Evolutionary conservation across 2,797 vertebrate species (phyloP), one percentile per base, ranked within the genome.

Genomic region (Coregonus ussuriensis): DNA sequence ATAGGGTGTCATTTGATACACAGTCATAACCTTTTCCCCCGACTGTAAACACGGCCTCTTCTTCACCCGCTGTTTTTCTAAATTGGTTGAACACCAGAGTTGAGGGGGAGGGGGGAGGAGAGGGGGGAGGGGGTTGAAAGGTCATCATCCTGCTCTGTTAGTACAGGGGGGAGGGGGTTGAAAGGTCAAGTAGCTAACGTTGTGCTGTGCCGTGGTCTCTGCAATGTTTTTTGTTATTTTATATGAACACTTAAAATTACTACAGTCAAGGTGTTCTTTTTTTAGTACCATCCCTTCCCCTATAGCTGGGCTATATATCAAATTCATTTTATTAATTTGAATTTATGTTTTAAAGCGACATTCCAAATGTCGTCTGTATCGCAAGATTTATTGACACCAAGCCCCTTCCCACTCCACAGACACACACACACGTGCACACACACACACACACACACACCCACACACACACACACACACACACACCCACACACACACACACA

Each of bases 111-210:
- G 3, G 31, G 25, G 25, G 25, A 25, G 25, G 25, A 25, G 35
- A 9, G 41, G 31, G 31, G 31, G 31, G 31, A 41, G 41, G 86
- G 87, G 25, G 25, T 25, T 25, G 25, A 25, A 25, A 25, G 90
- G 91, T 91, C 91, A 91, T 83, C 86, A 77, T 7, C 37, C 1
- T 1, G 37, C 1, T 41, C 37, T 41, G 41, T 41, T 41, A 7
- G 7, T 41, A 41, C 41, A 7, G 41, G 0, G 0, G 41, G 9
- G 41, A 47, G 41, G 87, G 81, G 77, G 71, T 66, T 83, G 71
- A 94, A 94, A 94, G 93, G 92, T 94, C 93, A 93, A 89, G 86
- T 84, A 79, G 84, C 67, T 21, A 9, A 9, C 41, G 7, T 47
- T 47, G 41, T 41, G 41, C 41, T 41, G 41, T 0, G 7, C 41